Base-by-base conservation (phyloP, 2,113 vertebrate genomes). In the Gadus chalcogrammus region DNA sequence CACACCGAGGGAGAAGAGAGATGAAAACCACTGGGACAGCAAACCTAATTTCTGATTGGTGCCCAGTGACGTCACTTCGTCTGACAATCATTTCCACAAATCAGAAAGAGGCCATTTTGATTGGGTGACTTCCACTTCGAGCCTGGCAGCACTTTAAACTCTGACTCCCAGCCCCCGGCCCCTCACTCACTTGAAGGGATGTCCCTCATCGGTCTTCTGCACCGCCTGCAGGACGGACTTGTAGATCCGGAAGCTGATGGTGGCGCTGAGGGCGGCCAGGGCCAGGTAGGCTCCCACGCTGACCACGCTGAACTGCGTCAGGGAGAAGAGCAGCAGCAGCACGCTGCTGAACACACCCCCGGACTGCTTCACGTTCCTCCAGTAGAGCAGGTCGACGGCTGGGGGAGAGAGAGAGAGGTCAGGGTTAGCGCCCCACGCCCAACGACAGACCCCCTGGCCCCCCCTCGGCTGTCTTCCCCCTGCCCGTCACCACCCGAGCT, bases 161-260 rank as follows among this genome's bases (percentile, higher is more conserved):
- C 15, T 20, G 48, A 31, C 1, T 52, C 69, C 38, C 15, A 58
- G 2, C 16, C 68, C 7, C 53, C 61, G 42, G 1, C 17, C 35
- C 8, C 7, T 2, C 42, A 67, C 90, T 97, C 87, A 99, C 97
- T 96, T 98, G 92, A 99, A 99, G 16, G 97, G 97, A 82, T 99
- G 97, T 15, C 97, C 97, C 75, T 98, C 96, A 8, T 99, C 96
- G 6, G 95, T 99, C 89, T 99, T 99, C 93, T 99, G 96, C 91
- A 99, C 96, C 0, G 97, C 97, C 89, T 99, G 97, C 82, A 99
- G 90, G 70, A 99, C 97, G 0, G 97, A 99, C 88, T 98, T 99
- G 93, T 99, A 99, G 92, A 99, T 94, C 91, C 97, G 94, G 94
- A 98, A 98, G 88, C 97, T 97, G 92, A 99, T 96, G 92, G 95